Percentiles rank a stretch among this genome's conserved stretches.
Evolutionary conservation across 1,140 invertebrate species (phyloP).

Genomic region (Drosophila ohnishii): DNA sequence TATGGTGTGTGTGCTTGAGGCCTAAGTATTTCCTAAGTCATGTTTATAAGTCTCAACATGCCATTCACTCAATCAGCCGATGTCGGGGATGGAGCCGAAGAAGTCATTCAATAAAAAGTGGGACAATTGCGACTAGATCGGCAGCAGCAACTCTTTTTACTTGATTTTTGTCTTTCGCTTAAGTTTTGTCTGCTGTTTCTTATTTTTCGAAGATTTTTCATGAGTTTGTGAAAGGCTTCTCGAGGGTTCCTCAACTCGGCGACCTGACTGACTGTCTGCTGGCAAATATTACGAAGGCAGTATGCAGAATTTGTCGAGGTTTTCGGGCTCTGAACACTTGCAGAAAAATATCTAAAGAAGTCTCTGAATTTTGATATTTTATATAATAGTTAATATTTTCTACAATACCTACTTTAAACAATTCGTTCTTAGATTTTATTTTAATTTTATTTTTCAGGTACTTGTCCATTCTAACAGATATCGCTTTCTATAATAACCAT

Average conservation of each 20-base stretch:
- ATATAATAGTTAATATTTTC: too few species aligned
- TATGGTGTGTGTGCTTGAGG: slow-evolving; percentile 49
- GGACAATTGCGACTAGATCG: slow-evolving; percentile 70
- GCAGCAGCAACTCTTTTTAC: slow-evolving; percentile 60
- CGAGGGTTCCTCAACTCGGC: slow-evolving; percentile 45
- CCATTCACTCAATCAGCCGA: slow-evolving; percentile 75
- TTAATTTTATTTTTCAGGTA: too few species aligned
- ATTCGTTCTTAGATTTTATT: too few species aligned
- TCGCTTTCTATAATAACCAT: neutral
- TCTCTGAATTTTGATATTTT: too few species aligned
- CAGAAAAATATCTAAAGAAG: neutral
- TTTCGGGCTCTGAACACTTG: slow-evolving; percentile 18
- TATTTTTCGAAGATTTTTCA: slow-evolving; percentile 71
- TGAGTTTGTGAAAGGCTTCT: slow-evolving; percentile 80
- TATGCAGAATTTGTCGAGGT: slow-evolving; percentile 72
- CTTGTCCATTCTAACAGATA: too few species aligned
- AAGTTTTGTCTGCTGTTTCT: neutral
- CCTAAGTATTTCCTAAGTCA: slow-evolving; percentile 78
- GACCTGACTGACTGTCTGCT: slow-evolving; percentile 41
- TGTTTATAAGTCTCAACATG: slow-evolving; percentile 80
- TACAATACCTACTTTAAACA: too few species aligned
- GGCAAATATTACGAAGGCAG: slow-evolving; percentile 36
- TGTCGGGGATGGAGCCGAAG: slow-evolving; percentile 33
- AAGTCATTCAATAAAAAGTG: slow-evolving; percentile 81
- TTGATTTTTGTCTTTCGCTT: slow-evolving; percentile 38